phyloP scores from a whole-genome alignment of 2,888 invertebrate genomes.

The Habroteleia sp. region DNA sequence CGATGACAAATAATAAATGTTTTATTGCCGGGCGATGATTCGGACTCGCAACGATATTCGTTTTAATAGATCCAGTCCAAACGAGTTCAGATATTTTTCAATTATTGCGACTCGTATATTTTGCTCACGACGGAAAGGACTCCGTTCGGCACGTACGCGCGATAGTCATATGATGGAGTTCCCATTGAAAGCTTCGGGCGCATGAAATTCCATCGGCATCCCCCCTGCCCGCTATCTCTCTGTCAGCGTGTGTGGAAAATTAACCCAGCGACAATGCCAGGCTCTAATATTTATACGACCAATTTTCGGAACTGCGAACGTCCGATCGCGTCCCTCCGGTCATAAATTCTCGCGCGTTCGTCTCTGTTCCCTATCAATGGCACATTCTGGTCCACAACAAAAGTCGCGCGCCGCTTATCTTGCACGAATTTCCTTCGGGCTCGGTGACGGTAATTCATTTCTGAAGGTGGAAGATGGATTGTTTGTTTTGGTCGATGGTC shows the following conservation, averaged over 20 bases:
- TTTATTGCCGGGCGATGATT: conserved; percentile 42
- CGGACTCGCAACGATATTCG: background rate
- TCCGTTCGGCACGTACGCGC: conserved; percentile 49
- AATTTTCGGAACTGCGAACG: conserved; percentile 69
- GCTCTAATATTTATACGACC: conserved; percentile 75
- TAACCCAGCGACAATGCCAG: conserved; percentile 72
- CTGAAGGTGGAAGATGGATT: conserved; percentile 35
- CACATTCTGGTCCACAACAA: conserved; percentile 38
- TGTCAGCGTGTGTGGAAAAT: conserved; percentile 68
- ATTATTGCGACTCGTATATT: conserved; percentile 54
- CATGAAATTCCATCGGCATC: conserved; percentile 70
- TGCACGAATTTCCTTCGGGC: conserved; percentile 42
- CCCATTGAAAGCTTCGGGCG: conserved; percentile 65
- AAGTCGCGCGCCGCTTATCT: conserved; percentile 51
- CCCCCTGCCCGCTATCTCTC: background rate
- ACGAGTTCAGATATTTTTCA: conserved; percentile 59
- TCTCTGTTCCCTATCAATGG: conserved; percentile 43
- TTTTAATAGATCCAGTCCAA: conserved; percentile 34
- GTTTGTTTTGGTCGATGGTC: conserved; percentile 49
- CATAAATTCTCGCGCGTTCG: conserved; percentile 40
- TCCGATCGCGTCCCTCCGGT: conserved; percentile 27
- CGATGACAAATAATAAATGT: conserved; percentile 47
- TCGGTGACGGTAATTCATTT: conserved; percentile 29
- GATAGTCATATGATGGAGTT: conserved; percentile 44
- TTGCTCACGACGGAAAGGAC: conserved; percentile 24